Evolutionary conservation across 2,797 vertebrate species (phyloP).

Genomic region (Enteromius afrohamiltoni): DNA sequence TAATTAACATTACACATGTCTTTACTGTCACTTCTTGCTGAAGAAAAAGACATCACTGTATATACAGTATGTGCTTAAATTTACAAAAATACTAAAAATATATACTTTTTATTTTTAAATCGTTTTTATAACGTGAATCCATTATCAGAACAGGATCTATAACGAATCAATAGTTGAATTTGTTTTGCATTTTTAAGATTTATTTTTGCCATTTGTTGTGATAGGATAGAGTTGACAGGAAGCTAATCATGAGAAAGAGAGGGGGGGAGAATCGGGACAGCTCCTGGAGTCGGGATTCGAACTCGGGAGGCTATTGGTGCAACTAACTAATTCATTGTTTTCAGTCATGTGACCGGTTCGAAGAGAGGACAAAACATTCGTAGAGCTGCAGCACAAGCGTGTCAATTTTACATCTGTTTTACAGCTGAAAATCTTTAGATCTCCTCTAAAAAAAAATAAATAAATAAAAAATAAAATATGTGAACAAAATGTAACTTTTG

Average conservation of each 20-base stretch:
- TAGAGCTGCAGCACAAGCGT: too few relatives aligned
- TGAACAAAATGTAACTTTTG: too few relatives aligned
- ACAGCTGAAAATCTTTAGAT: too few relatives aligned
- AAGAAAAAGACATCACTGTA: background rate
- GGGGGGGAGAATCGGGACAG: background rate
- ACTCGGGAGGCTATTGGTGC: background rate
- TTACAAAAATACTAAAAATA: background rate
- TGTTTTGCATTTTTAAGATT: too few relatives aligned
- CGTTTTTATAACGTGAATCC: background rate
- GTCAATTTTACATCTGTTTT: too few relatives aligned
- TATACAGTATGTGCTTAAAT: background rate
- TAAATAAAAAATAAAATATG: too few relatives aligned
- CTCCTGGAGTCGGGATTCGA: background rate
- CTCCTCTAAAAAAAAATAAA: too few relatives aligned
- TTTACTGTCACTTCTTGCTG: background rate
- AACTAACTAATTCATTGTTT: background rate
- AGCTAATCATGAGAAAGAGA: background rate
- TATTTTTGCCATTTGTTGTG: background rate
- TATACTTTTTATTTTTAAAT: background rate
- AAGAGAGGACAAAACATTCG: too few relatives aligned
- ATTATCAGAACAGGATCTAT: background rate
- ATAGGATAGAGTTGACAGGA: background rate
- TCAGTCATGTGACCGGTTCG: too few relatives aligned
- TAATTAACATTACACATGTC: background rate
- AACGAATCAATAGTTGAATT: background rate